Conservation (phyloP, 2,888 invertebrate genomes). For the Drosophila algonquin region DNA sequence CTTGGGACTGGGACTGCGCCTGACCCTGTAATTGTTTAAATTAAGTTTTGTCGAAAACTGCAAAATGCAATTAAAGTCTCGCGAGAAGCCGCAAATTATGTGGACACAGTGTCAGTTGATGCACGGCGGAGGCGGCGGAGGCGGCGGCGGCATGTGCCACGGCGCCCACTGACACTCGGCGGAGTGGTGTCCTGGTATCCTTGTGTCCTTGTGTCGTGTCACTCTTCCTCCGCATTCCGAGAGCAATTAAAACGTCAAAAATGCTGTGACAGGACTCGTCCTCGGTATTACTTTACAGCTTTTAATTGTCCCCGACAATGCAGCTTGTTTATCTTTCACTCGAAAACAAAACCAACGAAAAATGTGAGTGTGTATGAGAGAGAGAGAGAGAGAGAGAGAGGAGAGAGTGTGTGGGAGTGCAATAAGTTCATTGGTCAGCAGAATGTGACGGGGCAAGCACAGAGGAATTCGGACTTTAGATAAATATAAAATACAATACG, state of each 20-base stretch:
- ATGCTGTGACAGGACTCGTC: slow-evolving; percentile 38
- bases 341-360: slow-evolving; percentile 2
- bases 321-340: slow-evolving; percentile 54
- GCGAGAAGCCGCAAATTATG: slow-evolving; percentile 46
- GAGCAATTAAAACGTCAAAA: slow-evolving; percentile 74
- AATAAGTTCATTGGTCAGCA: slow-evolving; percentile 33
- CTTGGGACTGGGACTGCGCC: background rate
- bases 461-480: background rate
- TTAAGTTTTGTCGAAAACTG: slow-evolving; percentile 51
- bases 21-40: slow-evolving; percentile 65
- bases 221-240: slow-evolving; percentile 32
- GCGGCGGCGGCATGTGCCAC: background rate
- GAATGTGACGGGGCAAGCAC: slow-evolving; percentile 4
- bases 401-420: background rate
- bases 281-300: slow-evolving; percentile 64
- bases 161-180: background rate
- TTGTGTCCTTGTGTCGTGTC: slow-evolving; percentile 14
- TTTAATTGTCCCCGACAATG: slow-evolving; percentile 69
- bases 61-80: slow-evolving; percentile 64
- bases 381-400: too few species aligned
- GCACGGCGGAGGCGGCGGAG: background rate
- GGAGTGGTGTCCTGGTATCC: slow-evolving; percentile 44
- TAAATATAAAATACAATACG: background rate
- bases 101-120: slow-evolving; percentile 53
- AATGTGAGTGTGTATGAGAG: background rate